phyloP scores from a whole-genome alignment of 2,888 invertebrate species.

The Amphimallon solstitiale region DNA sequence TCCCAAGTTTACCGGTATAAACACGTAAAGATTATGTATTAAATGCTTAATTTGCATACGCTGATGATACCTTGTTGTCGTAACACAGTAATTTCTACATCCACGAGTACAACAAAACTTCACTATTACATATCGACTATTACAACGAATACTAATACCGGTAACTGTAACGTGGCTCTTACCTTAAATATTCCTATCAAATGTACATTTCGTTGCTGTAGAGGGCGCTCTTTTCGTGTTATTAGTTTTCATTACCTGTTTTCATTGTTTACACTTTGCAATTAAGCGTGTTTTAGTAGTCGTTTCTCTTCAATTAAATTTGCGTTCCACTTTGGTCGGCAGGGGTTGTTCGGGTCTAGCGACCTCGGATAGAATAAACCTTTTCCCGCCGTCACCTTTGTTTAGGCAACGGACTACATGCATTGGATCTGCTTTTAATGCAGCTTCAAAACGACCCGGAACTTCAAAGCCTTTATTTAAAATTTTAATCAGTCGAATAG shows the following conservation, averaged over 20 bases:
- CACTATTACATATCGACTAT: neutral
- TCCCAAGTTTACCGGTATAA: too few relatives aligned
- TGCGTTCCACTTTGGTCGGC: neutral
- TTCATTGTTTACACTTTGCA: slow-evolving; percentile 13
- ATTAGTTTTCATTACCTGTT: slow-evolving; percentile 21
- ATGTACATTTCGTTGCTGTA: neutral
- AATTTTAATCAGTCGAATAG: too few relatives aligned
- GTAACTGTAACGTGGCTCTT: neutral
- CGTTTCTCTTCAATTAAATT: slow-evolving; percentile 21
- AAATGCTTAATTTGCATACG: slow-evolving; percentile 3
- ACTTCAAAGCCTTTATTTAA: too few relatives aligned
- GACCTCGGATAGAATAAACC: neutral
- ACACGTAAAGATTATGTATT: neutral
- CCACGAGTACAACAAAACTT: neutral
- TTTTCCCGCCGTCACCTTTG: neutral
- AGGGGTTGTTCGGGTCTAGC: neutral
- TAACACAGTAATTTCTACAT: neutral
- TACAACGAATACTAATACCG: neutral
- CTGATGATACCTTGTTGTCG: neutral
- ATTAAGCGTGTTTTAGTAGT: slow-evolving; percentile 7
- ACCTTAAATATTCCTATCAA: slow-evolving; percentile 7
- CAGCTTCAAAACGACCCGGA: too few relatives aligned
- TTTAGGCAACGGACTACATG: too few relatives aligned
- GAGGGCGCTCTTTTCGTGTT: neutral
- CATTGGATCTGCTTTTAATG: too few relatives aligned